Evolutionary conservation across 2,113 vertebrate genomes (phyloP).

Genomic region (Sterrhoptilus dennistouni): DNA sequence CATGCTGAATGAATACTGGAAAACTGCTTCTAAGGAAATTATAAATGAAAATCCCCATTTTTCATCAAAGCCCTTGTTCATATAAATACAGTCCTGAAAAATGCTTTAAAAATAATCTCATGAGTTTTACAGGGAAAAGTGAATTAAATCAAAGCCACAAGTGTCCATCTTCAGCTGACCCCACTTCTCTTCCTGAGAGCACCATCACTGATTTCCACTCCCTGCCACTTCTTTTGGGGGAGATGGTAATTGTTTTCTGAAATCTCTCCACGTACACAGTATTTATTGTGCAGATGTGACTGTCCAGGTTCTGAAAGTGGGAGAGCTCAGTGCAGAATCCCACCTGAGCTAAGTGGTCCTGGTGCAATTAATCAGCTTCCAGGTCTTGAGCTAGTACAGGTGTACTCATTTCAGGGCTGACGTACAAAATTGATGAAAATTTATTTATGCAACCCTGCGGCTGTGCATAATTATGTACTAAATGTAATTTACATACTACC

Average conservation of each 20-base stretch:
- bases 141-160: background rate
- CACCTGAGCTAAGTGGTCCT: background rate
- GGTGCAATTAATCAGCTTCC: background rate
- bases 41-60: background rate
- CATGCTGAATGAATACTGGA: background rate
- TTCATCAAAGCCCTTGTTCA: background rate
- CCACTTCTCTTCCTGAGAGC: background rate
- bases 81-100: background rate
- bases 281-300: accelerated
- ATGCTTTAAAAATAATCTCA: background rate
- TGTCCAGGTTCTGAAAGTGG: background rate
- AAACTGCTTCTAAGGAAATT: background rate
- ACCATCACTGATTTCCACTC: background rate
- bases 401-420: conserved; percentile 13
- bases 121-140: background rate
- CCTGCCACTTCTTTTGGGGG: background rate
- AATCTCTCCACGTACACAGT: too few species aligned
- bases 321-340: background rate
- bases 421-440: background rate
- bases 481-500: conserved; percentile 6
- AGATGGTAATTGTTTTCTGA: background rate
- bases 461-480: background rate
- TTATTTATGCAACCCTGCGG: background rate
- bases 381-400: conserved; percentile 12
- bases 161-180: background rate